Evolutionary conservation across 2,797 vertebrate species (phyloP), one percentile per base, ranked within the genome.

Genomic region (Onychomys leucogaster): DNA sequence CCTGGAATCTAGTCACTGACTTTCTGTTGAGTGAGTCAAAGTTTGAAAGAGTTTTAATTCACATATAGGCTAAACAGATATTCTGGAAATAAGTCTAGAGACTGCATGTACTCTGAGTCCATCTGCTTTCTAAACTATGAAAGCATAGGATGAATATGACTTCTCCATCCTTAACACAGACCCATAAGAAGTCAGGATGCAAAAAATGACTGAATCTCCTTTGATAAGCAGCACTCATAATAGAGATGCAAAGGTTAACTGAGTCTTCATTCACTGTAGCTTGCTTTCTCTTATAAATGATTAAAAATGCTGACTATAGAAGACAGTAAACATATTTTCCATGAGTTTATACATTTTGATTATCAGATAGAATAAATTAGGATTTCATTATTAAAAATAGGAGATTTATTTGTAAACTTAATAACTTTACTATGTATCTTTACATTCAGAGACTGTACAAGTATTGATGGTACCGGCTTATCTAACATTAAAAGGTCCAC

Each of bases 371-470:
- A 94, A 52, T 89, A 96, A 96, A 94, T 71, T 67, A 69, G 67
- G 37, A 73, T 91, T 95, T 81, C 27, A 55, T 97, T 94, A 97
- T 96, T 92, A 93, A 77, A 98, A 98, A 98, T 98, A 98, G 97
- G 91, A 85, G 61, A 92, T 96, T 97, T 95, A 97, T 96, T 95
- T 92, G 37, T 94, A 95, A 23, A 71, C 69, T 95, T 82, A 92
- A 46, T 73, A 82, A 59, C 41, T 85, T 80, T 95, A 83, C 90
- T 93, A 83, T 77, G 94, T 95, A 37, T 52, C 94, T 57, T 96
- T 97, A 95, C 69, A 96, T 43, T 78, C 41, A 96, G 85, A 90
- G 37, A 97, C 96, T 61, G 37, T 29, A 3, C 1, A 77, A 52
- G 17, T 10, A 27, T 0, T 76, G n/a, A 65, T 10, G 55, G 0